Percentiles rank a stretch among this genome's conserved stretches.
phyloP scores from a whole-genome alignment of 2,888 invertebrate species.

The Amitus sp. region DNA sequence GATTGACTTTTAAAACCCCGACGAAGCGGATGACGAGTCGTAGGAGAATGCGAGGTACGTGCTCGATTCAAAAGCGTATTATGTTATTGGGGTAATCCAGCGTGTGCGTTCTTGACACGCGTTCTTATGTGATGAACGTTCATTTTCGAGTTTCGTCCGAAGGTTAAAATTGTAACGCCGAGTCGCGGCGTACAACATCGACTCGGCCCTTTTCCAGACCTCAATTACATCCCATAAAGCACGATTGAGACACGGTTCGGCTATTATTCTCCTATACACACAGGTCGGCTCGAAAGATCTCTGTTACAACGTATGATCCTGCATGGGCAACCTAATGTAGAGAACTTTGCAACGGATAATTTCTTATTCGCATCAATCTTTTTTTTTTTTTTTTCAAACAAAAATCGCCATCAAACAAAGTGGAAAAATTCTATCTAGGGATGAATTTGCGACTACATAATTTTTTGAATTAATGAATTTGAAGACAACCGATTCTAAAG shows the following conservation, averaged over 20 bases:
- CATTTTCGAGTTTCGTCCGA: conserved; percentile 47
- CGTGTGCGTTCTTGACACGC: neutral
- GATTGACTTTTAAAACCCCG: too few relatives aligned
- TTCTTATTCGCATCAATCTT: conserved; percentile 35
- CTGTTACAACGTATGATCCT: conserved; percentile 43
- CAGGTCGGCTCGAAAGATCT: conserved; percentile 49
- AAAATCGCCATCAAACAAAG: too few relatives aligned
- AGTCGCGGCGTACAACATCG: conserved; percentile 54
- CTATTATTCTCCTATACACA: conserved; percentile 56
- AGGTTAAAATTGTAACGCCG: conserved; percentile 53
- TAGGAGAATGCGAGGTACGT: too few relatives aligned
- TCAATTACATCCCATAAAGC: conserved; percentile 60
- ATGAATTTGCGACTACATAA: too few relatives aligned
- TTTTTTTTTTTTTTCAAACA: too few relatives aligned
- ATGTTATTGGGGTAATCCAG: neutral
- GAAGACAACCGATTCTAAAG: too few relatives aligned
- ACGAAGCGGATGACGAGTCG: too few relatives aligned
- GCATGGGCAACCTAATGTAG: conserved; percentile 33
- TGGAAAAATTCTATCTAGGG: too few relatives aligned
- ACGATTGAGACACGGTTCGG: conserved; percentile 60
- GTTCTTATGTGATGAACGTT: conserved; percentile 3
- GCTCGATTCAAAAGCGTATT: neutral
- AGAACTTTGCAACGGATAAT: conserved; percentile 36
- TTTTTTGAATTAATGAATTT: too few relatives aligned
- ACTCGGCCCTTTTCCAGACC: conserved; percentile 50